A percentile compares a stretch with the other conserved stretches of the same genome.
Evolutionary conservation across 2,888 invertebrate species (phyloP).

Genomic region (Mactromeris polynyma): DNA sequence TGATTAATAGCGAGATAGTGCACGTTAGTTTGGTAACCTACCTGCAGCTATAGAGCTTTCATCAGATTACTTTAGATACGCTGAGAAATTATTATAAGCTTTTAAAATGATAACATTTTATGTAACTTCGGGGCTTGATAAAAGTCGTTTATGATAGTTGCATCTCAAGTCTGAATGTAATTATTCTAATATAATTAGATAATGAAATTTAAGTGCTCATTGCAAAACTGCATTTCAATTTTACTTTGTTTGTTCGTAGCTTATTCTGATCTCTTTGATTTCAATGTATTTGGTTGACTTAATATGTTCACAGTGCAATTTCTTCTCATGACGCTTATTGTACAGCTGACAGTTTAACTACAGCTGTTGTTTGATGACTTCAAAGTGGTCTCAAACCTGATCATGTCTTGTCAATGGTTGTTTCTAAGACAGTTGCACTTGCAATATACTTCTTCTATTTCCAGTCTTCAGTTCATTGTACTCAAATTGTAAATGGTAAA

Average conservation of each 20-base stretch:
- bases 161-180: background rate
- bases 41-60: background rate
- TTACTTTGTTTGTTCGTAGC: background rate
- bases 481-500: no score
- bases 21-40: background rate
- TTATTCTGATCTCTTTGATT: background rate
- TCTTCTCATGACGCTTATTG: background rate
- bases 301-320: no score
- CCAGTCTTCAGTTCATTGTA: no score
- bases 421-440: no score
- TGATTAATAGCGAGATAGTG: constrained; percentile 1
- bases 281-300: background rate
- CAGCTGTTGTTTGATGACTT: no score
- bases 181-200: no score
- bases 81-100: background rate
- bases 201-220: background rate
- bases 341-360: background rate
- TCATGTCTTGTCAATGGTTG: no score
- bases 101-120: constrained; percentile 12
- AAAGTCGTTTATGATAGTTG: background rate
- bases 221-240: background rate
- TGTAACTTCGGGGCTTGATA: background rate
- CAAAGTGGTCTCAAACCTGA: no score
- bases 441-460: no score
- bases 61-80: background rate